These are phyloP conservation scores for Tribolium freemani DNA, from an alignment of 2,888 invertebrate species.

Conservation along the genomic window DNA sequence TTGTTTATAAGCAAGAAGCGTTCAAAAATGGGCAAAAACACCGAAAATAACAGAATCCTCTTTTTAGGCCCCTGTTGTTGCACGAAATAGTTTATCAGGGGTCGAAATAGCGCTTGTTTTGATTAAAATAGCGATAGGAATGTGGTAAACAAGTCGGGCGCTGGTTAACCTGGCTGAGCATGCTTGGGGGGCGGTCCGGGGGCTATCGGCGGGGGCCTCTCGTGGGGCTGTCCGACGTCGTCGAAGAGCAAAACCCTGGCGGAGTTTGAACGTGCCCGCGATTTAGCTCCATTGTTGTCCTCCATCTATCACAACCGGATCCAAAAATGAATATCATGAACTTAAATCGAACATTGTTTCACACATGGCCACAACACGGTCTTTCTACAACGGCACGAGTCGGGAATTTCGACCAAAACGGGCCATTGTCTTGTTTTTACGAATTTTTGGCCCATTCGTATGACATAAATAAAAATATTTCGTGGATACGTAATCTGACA, in stretches of 20 bases:
- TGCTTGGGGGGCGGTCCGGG: constrained; percentile 50
- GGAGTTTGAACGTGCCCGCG: constrained; percentile 71
- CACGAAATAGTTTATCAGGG: too few relatives aligned
- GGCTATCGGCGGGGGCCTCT: constrained; percentile 45
- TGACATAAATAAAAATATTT: constrained; percentile 38
- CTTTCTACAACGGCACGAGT: constrained; percentile 8
- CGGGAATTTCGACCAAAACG: constrained; percentile 2
- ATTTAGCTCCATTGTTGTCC: constrained; percentile 63
- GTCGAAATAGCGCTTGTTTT: too few relatives aligned
- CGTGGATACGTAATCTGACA: constrained; percentile 47
- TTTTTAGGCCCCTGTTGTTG: too few relatives aligned
- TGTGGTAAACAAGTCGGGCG: background rate
- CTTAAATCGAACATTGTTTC: constrained; percentile 35
- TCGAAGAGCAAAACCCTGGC: constrained; percentile 84
- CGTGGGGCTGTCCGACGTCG: constrained; percentile 73
- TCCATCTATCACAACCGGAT: constrained; percentile 57
- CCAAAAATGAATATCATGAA: constrained; percentile 38
- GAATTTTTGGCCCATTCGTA: constrained; percentile 33
- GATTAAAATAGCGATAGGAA: background rate
- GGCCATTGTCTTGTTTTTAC: constrained; percentile 34
- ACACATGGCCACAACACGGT: constrained; percentile 31
- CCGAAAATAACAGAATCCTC: too few relatives aligned
- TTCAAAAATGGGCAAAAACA: too few relatives aligned
- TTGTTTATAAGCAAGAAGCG: too few relatives aligned
- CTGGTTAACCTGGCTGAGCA: constrained; percentile 54